Percentiles rank a stretch among this genome's conserved stretches.
phyloP scores from a whole-genome alignment of 2,888 invertebrate genomes.

The Melanargia galathea region DNA sequence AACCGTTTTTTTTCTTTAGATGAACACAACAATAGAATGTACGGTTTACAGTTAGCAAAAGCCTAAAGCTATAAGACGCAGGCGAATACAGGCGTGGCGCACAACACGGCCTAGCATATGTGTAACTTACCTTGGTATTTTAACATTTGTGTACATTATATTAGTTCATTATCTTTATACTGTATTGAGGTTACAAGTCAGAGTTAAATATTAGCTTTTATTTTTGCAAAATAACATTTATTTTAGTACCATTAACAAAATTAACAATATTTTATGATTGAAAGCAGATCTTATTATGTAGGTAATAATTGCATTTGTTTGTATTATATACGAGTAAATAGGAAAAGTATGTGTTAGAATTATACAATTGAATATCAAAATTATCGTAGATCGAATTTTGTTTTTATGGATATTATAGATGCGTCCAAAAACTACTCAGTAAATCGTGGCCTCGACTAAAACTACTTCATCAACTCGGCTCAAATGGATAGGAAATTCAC shows the following conservation, averaged over 20 bases:
- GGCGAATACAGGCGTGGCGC: slow-evolving; percentile 3
- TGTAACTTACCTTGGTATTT: slow-evolving; percentile 15
- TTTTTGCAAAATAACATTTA: too few relatives aligned
- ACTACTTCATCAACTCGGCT: slow-evolving; percentile 25
- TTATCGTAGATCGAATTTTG: neutral
- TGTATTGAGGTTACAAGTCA: neutral
- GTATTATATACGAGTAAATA: neutral
- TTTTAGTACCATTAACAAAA: neutral
- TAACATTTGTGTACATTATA: slow-evolving; percentile 3
- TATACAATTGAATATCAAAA: too few relatives aligned
- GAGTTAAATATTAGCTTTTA: neutral
- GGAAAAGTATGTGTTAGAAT: neutral
- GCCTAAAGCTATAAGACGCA: slow-evolving; percentile 7
- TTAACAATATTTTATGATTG: neutral
- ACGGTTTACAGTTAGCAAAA: slow-evolving; percentile 10
- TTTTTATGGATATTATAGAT: too few relatives aligned
- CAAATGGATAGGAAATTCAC: slow-evolving; percentile 29
- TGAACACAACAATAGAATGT: neutral
- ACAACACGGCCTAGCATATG: neutral
- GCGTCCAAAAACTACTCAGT: neutral
- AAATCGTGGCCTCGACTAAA: slow-evolving; percentile 27
- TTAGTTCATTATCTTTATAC: neutral
- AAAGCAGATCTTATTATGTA: neutral
- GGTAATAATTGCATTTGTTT: too few relatives aligned
- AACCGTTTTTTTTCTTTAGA: neutral